Percentiles rank a stretch among this genome's conserved stretches.
phyloP scores from a whole-genome alignment of 1,140 invertebrate genomes.

The Zaprionus gabonicus region DNA sequence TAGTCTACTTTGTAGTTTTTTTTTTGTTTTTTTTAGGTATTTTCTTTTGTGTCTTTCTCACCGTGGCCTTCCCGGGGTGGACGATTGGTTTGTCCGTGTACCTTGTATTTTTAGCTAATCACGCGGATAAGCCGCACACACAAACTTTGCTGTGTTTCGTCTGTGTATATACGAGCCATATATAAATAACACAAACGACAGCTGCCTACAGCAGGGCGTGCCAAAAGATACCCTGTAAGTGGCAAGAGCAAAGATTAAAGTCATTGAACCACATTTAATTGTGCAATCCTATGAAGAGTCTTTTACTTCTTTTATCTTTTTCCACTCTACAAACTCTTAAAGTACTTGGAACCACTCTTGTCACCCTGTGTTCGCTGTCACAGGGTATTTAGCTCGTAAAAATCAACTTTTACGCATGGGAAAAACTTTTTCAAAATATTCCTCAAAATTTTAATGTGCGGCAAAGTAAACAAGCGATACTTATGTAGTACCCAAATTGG shows the following conservation, averaged over 20 bases:
- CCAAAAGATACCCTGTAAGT: conserved; percentile 17
- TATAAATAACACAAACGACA: conserved; percentile 36
- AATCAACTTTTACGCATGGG: conserved; percentile 43
- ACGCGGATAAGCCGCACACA: conserved; percentile 65
- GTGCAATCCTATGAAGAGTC: too few relatives aligned
- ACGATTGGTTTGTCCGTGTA: conserved; percentile 29
- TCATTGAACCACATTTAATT: too few relatives aligned
- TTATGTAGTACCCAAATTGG: conserved; percentile 49
- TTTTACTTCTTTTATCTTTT: neutral
- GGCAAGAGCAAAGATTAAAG: neutral
- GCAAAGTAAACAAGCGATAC: conserved; percentile 59
- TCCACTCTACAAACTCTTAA: neutral
- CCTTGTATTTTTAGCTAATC: conserved; percentile 72
- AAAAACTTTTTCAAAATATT: conserved; percentile 45
- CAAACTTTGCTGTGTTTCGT: conserved; percentile 19
- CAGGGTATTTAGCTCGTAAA: conserved; percentile 38
- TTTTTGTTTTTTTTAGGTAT: neutral
- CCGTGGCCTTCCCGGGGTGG: conserved; percentile 30
- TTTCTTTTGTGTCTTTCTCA: neutral
- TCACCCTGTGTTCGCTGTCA: neutral
- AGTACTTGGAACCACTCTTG: neutral
- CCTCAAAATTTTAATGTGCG: conserved; percentile 53
- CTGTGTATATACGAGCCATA: conserved; percentile 20
- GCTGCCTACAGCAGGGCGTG: neutral
- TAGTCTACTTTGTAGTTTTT: neutral